phyloP scores from a whole-genome alignment of 2,113 vertebrate species.

The Istiophorus platypterus region DNA sequence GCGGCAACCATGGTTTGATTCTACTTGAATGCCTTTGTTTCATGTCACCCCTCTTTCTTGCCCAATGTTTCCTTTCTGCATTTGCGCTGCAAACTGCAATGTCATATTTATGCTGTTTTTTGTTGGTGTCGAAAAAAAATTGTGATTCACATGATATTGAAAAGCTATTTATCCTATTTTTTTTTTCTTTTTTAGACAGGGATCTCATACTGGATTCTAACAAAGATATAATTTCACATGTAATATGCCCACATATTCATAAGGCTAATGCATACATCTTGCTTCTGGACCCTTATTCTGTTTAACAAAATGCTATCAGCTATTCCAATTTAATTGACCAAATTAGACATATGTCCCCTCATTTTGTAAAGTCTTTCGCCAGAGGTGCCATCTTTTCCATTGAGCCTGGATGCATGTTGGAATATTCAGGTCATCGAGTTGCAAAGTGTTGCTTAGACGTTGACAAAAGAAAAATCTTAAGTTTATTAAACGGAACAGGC shows the following conservation, averaged over 20 bases:
- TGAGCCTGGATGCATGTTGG: conserved; percentile 58
- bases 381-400: conserved; percentile 62
- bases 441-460: conserved; percentile 76
- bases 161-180: not conserved
- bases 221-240: not conserved
- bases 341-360: conserved; percentile 32
- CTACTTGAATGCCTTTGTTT: too few relatives aligned
- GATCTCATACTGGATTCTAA: not conserved
- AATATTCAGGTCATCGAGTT: conserved; percentile 80
- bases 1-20: accelerated
- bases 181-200: too few relatives aligned
- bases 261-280: not conserved
- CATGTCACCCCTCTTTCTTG: not conserved
- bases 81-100: not conserved
- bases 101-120: not conserved
- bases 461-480: conserved; percentile 86
- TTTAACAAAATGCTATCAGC: conserved; percentile 35
- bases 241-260: conserved; percentile 1
- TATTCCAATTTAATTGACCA: conserved; percentile 31
- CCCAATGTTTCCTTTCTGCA: not conserved
- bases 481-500: conserved; percentile 93
- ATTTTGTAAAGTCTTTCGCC: conserved; percentile 46
- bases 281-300: not conserved
- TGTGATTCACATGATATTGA: not conserved
- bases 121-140: not conserved